Evolutionary conservation across 2,888 invertebrate genomes (phyloP), one percentile per base, ranked within the genome.

Genomic region (Scaptomyza parva): DNA sequence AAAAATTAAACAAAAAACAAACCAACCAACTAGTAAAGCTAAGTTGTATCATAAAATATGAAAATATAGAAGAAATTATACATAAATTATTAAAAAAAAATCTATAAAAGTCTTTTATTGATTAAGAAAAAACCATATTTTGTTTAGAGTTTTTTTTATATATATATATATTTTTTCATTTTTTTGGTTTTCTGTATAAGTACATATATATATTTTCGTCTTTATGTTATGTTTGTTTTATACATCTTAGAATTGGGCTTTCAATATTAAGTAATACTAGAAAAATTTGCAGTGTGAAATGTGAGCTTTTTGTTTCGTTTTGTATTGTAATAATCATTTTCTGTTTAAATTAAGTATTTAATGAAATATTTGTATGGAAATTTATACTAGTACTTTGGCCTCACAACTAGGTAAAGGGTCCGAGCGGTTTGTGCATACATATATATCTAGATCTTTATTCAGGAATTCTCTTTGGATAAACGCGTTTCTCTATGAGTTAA

Each of bases 51-150:
- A 88, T 84, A 88, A 84, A 85, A 86, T 77, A 82, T 78, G 79
- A 87, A 88, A 87, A 86, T 86, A 88, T 88, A 88, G 88, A 81
- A 83, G 70, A 83, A 88, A 88, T 86, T 88, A 87, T 86, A 84
- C 85, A 78, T 82, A 84, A 83, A 86, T 76, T 70, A 74, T 78
- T 62, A 66, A n/a, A 41, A 43, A 22, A 43, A 18, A 14, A 47
- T 1, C 2, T n/a, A 37, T 0, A 1, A 67, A 63, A 58, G 58
- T 9, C 43, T 70, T 73, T 76, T 24, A 62, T 26, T 69, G 55
- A 14, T 30, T 3, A n/a, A 30, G 17, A 47, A 18, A 37, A 17
- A 14, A 3, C 35, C 3, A 37, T 8, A 3, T 47, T 45, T 1
- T 11, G 8, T 22, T 41, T 22, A 43, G 11, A 52, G 47, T 39